Evolutionary conservation across 1,140 invertebrate genomes (phyloP).

Genomic region (Colletes gigas): DNA sequence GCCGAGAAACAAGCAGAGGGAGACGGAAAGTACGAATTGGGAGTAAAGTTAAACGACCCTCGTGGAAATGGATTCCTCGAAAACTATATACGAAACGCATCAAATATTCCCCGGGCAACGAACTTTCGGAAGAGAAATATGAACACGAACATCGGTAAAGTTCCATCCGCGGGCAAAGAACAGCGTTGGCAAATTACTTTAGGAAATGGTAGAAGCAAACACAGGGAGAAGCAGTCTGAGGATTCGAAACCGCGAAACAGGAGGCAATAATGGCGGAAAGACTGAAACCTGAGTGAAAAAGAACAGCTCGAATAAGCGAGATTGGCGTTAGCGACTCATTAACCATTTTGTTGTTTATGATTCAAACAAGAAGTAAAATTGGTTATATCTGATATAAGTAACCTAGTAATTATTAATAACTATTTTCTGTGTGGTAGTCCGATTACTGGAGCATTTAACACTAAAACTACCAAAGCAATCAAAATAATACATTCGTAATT

Average conservation of each 20-base stretch:
- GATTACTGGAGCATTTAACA: too few species aligned
- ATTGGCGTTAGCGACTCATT: not conserved
- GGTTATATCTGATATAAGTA: too few species aligned
- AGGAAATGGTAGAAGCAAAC: slow-evolving; percentile 22
- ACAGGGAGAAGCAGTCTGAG: not conserved
- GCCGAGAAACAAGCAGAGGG: not conserved
- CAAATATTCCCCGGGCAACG: slow-evolving; percentile 18
- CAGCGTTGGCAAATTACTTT: slow-evolving; percentile 7
- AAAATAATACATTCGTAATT: too few species aligned
- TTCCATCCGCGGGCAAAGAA: slow-evolving; percentile 10
- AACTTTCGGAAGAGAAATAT: slow-evolving; percentile 6
- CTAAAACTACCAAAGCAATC: too few species aligned
- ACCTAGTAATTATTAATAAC: too few species aligned
- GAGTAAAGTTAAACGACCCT: slow-evolving; percentile 4
- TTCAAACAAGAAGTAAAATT: too few species aligned
- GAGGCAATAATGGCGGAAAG: too few species aligned
- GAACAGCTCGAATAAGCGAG: slow-evolving; percentile 29
- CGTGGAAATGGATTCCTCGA: not conserved
- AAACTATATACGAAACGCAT: not conserved
- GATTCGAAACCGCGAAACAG: not conserved
- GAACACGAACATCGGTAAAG: slow-evolving; percentile 8
- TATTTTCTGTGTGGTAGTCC: too few species aligned
- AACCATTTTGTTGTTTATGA: too few species aligned
- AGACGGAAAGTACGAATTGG: not conserved
- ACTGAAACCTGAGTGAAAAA: not conserved